Evolutionary conservation across 2,888 invertebrate species (phyloP), one percentile per base, ranked within the genome.

Genomic region (Orchesellides sinensis): DNA sequence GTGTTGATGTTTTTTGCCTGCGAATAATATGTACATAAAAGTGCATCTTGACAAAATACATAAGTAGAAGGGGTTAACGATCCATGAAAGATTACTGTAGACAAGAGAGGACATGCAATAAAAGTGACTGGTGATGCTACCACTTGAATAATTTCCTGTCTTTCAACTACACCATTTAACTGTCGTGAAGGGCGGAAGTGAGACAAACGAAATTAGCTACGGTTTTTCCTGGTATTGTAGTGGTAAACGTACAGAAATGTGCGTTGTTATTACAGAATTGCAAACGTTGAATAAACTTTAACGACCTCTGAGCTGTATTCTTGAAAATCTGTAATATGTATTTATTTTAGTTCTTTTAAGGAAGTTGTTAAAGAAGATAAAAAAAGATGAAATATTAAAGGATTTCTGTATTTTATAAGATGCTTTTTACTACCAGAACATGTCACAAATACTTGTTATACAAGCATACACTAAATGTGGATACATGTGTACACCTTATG

Each of bases 191-290:
- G 82, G 82, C 82, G 82, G 82, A 83, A 83, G 82, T 83, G 82
- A 83, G 54, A 83, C 82, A 83, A 83, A 83, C 75, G 66, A 70
- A 83, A 77, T 83, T 83, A 77, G 82, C 77, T 66, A 83, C 56
- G 82, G 82, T 77, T 83, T 82, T 82, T 49, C 69, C 54, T 52
- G 63, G 63, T 21, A 10, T 25, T 54, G 21, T n/a, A n/a, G 40
- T 40, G 40, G 40, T 40, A 40, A 32, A n/a, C n/a, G n/a, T n/a
- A n/a, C n/a, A n/a, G n/a, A n/a, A n/a, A n/a, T n/a, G n/a, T n/a
- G n/a, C n/a, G n/a, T n/a, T n/a, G n/a, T n/a, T n/a, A n/a, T n/a
- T n/a, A n/a, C n/a, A n/a, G n/a, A n/a, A n/a, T n/a, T n/a, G n/a
- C n/a, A n/a, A n/a, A n/a, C n/a, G n/a, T n/a, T n/a, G n/a, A n/a